A percentile compares a stretch with the other conserved stretches of the same genome.
phyloP scores from a whole-genome alignment of 2,113 vertebrate genomes.

The Cebidichthys violaceus region DNA sequence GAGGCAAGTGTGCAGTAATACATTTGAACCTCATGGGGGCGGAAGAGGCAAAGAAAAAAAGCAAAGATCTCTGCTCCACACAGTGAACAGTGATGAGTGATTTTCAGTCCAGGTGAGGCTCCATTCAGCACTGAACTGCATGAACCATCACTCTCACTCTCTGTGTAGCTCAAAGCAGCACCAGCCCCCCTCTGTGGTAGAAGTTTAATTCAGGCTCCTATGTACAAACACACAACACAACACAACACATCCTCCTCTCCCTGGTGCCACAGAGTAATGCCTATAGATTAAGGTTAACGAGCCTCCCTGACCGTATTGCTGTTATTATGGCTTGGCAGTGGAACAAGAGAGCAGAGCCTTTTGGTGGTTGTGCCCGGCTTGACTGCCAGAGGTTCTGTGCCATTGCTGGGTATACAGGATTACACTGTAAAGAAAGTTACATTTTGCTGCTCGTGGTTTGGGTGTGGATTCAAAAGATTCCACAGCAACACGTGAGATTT shows the following conservation, averaged over 20 bases:
- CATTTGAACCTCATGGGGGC: slow-evolving; percentile 47
- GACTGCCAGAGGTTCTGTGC: slow-evolving; percentile 55
- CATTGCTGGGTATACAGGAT: slow-evolving; percentile 42
- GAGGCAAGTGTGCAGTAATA: slow-evolving; percentile 26
- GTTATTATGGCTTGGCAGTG: slow-evolving; percentile 76
- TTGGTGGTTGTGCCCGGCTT: slow-evolving; percentile 63
- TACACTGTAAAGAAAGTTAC: slow-evolving; percentile 38
- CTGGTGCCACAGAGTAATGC: slow-evolving; percentile 76
- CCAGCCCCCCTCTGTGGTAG: slow-evolving; percentile 22
- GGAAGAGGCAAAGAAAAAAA: slow-evolving; percentile 32
- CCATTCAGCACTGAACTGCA: slow-evolving; percentile 15
- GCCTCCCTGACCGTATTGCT: slow-evolving; percentile 73
- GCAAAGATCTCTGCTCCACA: neutral
- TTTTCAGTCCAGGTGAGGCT: slow-evolving; percentile 11
- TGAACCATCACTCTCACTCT: slow-evolving; percentile 37
- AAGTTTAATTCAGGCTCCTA: slow-evolving; percentile 46
- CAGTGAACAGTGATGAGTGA: neutral
- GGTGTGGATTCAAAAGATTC: slow-evolving; percentile 73
- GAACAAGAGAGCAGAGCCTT: slow-evolving; percentile 70
- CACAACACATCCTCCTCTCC: slow-evolving; percentile 59
- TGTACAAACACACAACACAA: slow-evolving; percentile 55
- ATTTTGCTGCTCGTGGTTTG: slow-evolving; percentile 57
- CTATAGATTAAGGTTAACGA: slow-evolving; percentile 78
- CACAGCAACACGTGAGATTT: slow-evolving; percentile 62
- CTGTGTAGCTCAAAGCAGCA: slow-evolving; percentile 25